phyloP scores from a whole-genome alignment of 2,113 vertebrate genomes.

The Marmota monax region DNA sequence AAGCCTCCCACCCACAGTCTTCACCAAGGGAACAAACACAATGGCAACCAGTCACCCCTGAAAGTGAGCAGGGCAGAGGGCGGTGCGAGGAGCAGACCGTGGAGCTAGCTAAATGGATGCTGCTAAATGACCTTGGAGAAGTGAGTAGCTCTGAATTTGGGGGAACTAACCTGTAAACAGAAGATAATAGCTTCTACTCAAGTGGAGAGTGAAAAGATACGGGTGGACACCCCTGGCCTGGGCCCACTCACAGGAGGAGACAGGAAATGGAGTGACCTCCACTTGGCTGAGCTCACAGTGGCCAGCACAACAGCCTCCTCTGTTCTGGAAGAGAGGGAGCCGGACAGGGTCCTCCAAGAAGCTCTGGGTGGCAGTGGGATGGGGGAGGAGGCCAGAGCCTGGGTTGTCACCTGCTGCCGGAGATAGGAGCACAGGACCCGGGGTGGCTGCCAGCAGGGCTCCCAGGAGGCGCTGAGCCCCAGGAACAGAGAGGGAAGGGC shows the following conservation, averaged over 20 bases:
- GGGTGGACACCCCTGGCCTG: not conserved
- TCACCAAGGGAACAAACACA: not conserved
- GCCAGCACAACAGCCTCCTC: not conserved
- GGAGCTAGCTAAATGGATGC: too few relatives aligned
- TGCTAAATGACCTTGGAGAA: not conserved
- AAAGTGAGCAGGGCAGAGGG: too few relatives aligned
- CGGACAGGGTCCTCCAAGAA: not conserved
- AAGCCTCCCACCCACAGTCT: not conserved
- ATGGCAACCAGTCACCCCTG: not conserved
- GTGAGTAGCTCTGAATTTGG: not conserved
- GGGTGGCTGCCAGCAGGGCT: fast-evolving
- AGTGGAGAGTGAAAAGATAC: not conserved
- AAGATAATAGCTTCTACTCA: not conserved
- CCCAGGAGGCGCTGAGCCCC: not conserved
- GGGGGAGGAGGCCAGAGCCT: not conserved
- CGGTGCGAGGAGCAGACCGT: not conserved
- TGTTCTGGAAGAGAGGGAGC: not conserved
- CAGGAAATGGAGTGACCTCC: not conserved
- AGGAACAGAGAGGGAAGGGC: not conserved
- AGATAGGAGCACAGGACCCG: fast-evolving
- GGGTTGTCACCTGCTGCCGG: not conserved
- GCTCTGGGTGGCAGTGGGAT: not conserved
- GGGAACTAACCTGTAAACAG: not conserved
- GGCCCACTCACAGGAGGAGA: not conserved
- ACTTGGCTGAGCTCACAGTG: not conserved